Evolutionary conservation across 1,140 invertebrate species (phyloP), one percentile per base, ranked within the genome.

Genomic region (Chelonus insularis): DNA sequence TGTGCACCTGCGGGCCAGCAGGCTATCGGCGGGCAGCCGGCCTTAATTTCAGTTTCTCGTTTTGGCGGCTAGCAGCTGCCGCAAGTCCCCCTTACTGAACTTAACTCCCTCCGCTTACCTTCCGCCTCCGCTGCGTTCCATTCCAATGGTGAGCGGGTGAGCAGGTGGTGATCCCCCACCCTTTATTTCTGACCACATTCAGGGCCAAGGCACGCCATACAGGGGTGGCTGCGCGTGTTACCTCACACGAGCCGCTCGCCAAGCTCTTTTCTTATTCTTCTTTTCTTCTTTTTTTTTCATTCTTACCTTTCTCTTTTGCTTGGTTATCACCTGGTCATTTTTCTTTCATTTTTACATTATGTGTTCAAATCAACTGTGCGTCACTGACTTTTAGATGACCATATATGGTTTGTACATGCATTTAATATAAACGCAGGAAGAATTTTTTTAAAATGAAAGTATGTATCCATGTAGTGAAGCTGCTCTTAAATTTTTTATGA

Each of bases 41-140:
- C 65, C 67, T 60, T 69, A 70, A 71, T 70, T 75, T 73, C 65
- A 73, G 71, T 69, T 72, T 71, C 68, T 73, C 72, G 69, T 76
- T 78, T 71, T 74, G 68, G 66, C 70, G 73, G 70, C 67, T 59
- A 66, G 75, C 78, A 80, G 77, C 77, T 79, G 78, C 73, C 68
- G 67, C 68, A 67, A 34, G 20, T 41, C 41, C 39, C 36, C 48
- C 43, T n/a, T 16, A 36, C 21, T 50, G 5, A 8, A 16, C 7
- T 16, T 14, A 25, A 39, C 32, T 36, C 18, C 5, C 39, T 8
- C 25, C 52, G 34, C 11, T 29, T 29, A 12, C 50, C 25, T 48
- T 43, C 60, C 14, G 21, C 45, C 56, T 60, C 60, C 52, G 45
- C 63, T 61, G 56, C 60, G 63, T 69, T 71, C 68, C 64, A 67